These are phyloP conservation scores for Tenthredo amoena DNA, from an alignment of 2,888 invertebrate genomes.

Conservation along the genomic window DNA sequence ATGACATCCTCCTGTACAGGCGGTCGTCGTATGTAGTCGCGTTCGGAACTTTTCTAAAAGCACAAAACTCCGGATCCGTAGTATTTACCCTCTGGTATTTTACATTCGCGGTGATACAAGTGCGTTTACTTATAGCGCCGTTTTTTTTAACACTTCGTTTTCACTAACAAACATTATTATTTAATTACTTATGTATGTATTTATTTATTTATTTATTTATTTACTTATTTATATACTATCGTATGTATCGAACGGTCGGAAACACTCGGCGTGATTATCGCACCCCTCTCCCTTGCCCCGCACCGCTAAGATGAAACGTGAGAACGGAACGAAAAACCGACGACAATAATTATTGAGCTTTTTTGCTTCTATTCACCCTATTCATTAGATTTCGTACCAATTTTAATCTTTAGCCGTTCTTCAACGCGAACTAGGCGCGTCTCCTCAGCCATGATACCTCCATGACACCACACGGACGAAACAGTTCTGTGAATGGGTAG, in stretches of 20 bases:
- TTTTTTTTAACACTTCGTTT: neutral
- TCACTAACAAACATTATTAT: neutral
- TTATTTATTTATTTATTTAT: slow-evolving; percentile 13
- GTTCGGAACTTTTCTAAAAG: neutral
- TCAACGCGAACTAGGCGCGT: slow-evolving; percentile 94
- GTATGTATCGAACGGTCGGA: slow-evolving; percentile 8
- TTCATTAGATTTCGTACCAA: slow-evolving; percentile 85
- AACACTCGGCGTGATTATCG: slow-evolving; percentile 11
- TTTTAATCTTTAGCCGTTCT: slow-evolving; percentile 96
- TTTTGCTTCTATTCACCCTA: too few relatives aligned
- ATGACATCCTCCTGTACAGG: slow-evolving; percentile 12
- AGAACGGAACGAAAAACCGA: neutral
- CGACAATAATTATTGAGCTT: neutral
- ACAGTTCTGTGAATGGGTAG: slow-evolving; percentile 54
- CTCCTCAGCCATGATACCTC: slow-evolving; percentile 95
- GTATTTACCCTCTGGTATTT: neutral
- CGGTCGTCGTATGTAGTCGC: neutral
- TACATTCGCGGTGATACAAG: neutral
- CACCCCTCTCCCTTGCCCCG: neutral
- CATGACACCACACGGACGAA: slow-evolving; percentile 81
- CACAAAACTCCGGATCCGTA: neutral
- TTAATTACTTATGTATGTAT: neutral
- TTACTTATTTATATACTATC: slow-evolving; percentile 1
- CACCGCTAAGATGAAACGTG: neutral
- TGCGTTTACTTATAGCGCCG: neutral